Evolutionary conservation across 2,113 vertebrate genomes (phyloP), one percentile per base, ranked within the genome.

Genomic region (Clupea harengus): DNA sequence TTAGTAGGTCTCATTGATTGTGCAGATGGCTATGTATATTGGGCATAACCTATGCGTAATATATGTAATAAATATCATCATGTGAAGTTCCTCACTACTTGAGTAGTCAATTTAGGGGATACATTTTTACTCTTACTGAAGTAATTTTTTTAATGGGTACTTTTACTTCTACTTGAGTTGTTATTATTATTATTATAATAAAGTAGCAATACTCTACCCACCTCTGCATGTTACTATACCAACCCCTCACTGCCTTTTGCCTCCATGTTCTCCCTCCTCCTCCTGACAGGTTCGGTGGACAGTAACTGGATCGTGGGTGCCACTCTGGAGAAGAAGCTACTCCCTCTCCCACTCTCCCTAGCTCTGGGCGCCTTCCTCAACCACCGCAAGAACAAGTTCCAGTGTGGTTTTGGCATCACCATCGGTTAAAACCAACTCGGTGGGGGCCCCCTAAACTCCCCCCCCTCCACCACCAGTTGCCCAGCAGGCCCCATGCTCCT

Each of bases 361-460:
- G 95, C 97, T 28, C 93, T 98, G 0, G 96, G 97, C 25, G 97
- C 97, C 89, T 97, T 97, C 92, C 96, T 98, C 82, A 97, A 98
- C 90, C 97, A 98, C 86, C 95, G 95, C 83, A 97, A 97, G 90
- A 96, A 97, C 94, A 97, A 97, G 93, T 97, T 98, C 93, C 96
- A 97, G 91, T 98, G 97, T 4, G 97, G 97, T 83, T 97, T 98
- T 0, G 95, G 96, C 60, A 93, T 97, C 85, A 97, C 96, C 86
- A 97, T 98, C 1, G 97, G 97, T 89, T 98, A 96, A 92, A 93
- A 81, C 84, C 15, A 18, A 82, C 50, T 32, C 81, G 0, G 39
- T 39, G 39, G 39, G n/a, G 67, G 81, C 85, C 18, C 52, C 83
- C 81, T 80, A 85, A 84, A 92, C 89, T 87, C 47, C 87, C 84